A percentile compares a stretch with the other conserved stretches of the same genome.
phyloP scores from a whole-genome alignment of 2,888 invertebrate species.

The Malthinus flaveolus region DNA sequence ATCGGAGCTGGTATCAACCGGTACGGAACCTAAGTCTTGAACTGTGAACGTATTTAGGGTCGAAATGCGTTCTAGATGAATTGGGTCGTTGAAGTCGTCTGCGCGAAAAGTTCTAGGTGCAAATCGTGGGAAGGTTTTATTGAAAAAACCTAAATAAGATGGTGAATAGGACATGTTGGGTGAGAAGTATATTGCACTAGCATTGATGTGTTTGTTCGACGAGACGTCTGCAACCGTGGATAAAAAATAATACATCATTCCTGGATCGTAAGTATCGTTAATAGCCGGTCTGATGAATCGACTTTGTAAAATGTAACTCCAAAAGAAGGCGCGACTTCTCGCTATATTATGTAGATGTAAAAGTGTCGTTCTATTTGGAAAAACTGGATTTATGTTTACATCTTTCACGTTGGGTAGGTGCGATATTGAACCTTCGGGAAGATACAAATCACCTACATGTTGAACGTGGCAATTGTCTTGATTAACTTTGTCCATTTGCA shows the following conservation, averaged over 20 bases:
- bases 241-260: slow-evolving; percentile 96
- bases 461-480: slow-evolving; percentile 89
- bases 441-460: slow-evolving; percentile 79
- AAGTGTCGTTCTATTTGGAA: slow-evolving; percentile 91
- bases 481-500: slow-evolving; percentile 80
- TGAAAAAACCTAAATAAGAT: slow-evolving; percentile 93
- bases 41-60: slow-evolving; percentile 91
- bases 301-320: slow-evolving; percentile 91
- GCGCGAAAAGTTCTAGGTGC: slow-evolving; percentile 90
- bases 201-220: slow-evolving; percentile 87
- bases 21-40: slow-evolving; percentile 82
- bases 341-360: slow-evolving; percentile 96
- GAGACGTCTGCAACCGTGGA: slow-evolving; percentile 95
- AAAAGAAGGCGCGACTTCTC: slow-evolving; percentile 93
- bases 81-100: slow-evolving; percentile 95
- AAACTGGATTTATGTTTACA: slow-evolving; percentile 90
- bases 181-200: slow-evolving; percentile 91
- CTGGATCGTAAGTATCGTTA: slow-evolving; percentile 93
- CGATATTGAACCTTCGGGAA: slow-evolving; percentile 84
- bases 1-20: slow-evolving; percentile 76
- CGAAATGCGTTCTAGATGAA: slow-evolving; percentile 92
- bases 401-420: slow-evolving; percentile 93
- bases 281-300: slow-evolving; percentile 87
- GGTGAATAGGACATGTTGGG: slow-evolving; percentile 94
- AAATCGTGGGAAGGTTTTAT: slow-evolving; percentile 91